These are phyloP conservation scores for Scaptomyza reducta DNA, from an alignment of 2,888 invertebrate species.

Conservation along the genomic window DNA sequence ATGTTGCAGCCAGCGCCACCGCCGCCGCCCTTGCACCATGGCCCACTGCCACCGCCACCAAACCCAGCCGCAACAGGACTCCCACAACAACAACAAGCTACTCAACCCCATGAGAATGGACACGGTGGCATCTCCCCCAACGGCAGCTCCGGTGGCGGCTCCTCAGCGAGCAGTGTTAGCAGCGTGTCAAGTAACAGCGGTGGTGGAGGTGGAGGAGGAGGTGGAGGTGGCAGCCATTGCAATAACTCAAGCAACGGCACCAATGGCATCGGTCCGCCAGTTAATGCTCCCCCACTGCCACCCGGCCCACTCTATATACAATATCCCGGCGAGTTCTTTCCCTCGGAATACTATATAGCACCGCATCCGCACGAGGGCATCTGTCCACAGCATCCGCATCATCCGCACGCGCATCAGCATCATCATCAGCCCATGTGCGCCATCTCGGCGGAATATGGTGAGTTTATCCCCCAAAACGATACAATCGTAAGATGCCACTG, in stretches of 20 bases:
- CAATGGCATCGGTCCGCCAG: conserved; percentile 71
- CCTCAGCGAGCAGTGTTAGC: conserved; percentile 73
- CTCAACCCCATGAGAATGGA: conserved; percentile 71
- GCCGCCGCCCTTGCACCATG: conserved; percentile 34
- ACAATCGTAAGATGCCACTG: not conserved
- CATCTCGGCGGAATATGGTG: conserved; percentile 90
- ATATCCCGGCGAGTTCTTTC: conserved; percentile 83
- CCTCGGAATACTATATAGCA: conserved; percentile 83
- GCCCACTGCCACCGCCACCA: conserved; percentile 47
- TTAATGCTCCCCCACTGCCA: conserved; percentile 63
- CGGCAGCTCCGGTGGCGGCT: conserved; percentile 66
- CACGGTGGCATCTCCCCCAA: conserved; percentile 63
- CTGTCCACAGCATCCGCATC: conserved; percentile 86
- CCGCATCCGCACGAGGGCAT: conserved; percentile 84
- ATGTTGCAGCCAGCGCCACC: conserved; percentile 52
- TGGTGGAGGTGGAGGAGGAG: conserved; percentile 48
- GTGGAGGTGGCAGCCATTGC: conserved; percentile 29
- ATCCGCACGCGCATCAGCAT: conserved; percentile 68
- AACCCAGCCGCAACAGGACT: conserved; percentile 52
- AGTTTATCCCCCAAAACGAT: conserved; percentile 75
- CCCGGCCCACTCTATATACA: conserved; percentile 83
- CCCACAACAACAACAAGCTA: conserved; percentile 38
- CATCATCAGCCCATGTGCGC: conserved; percentile 89
- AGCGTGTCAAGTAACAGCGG: conserved; percentile 71
- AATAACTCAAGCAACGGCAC: conserved; percentile 66